These are phyloP conservation scores for Chlorodrepanis virens DNA, from an alignment of 2,113 vertebrate genomes.

Conservation along the genomic window DNA sequence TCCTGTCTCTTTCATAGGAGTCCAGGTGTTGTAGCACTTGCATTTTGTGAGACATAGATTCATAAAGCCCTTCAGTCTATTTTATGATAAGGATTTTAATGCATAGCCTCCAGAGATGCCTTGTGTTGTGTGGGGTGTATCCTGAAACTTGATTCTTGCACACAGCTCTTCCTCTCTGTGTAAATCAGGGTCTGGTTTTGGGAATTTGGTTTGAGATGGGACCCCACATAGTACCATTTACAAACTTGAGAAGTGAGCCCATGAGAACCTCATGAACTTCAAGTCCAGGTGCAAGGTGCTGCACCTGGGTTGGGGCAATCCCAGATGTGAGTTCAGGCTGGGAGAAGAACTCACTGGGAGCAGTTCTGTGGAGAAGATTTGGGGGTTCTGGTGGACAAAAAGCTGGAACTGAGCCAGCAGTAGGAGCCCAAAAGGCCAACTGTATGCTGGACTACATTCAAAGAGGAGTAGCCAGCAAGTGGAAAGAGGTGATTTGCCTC, in stretches of 20 bases:
- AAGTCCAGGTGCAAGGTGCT: neutral
- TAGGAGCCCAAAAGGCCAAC: neutral
- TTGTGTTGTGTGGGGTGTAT: neutral
- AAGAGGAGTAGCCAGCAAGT: neutral
- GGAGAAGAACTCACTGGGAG: neutral
- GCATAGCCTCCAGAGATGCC: neutral
- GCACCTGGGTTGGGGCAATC: neutral
- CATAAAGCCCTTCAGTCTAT: neutral
- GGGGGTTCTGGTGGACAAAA: neutral
- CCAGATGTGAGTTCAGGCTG: neutral
- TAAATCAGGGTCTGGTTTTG: neutral
- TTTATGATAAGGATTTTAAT: neutral
- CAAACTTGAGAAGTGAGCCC: neutral
- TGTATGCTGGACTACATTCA: neutral
- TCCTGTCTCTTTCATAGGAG: neutral
- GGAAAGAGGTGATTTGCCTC: neutral
- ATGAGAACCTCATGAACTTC: neutral
- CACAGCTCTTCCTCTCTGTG: neutral
- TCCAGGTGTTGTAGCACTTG: neutral
- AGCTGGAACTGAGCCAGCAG: neutral
- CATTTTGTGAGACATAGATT: accelerated
- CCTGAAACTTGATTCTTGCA: neutral
- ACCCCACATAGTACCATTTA: no score
- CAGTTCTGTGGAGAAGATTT: neutral
- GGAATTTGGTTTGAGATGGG: neutral